These are phyloP conservation scores for Perca schrenkii DNA, from an alignment of 2,113 vertebrate species.

Conservation along the genomic window DNA sequence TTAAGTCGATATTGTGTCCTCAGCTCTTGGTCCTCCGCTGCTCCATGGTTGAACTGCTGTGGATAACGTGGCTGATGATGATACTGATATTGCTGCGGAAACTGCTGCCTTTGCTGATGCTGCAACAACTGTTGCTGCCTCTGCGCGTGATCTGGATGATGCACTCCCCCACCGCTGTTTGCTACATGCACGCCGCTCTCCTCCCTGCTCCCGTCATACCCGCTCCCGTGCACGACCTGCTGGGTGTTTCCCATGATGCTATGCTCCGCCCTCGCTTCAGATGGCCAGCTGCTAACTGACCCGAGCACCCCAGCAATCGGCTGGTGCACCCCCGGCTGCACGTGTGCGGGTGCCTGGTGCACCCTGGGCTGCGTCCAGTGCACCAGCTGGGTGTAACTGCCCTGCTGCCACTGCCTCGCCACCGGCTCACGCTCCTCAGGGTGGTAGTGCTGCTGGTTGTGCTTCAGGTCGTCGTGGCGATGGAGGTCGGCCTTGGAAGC, in stretches of 20 bases:
- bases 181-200: constrained; percentile 39
- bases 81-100: constrained; percentile 35
- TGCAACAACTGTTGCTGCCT: constrained; percentile 58
- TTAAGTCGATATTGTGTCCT: constrained; percentile 66
- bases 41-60: constrained; percentile 32
- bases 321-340: constrained; percentile 40
- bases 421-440: constrained; percentile 73
- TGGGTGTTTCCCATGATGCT: constrained; percentile 45
- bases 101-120: constrained; percentile 64
- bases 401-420: constrained; percentile 74
- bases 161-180: constrained; percentile 20
- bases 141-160: constrained; percentile 43
- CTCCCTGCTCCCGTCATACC: constrained; percentile 64
- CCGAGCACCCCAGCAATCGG: background rate
- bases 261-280: constrained; percentile 59
- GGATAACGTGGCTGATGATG: constrained; percentile 43
- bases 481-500: constrained; percentile 82
- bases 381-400: constrained; percentile 73
- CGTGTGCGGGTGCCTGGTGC: constrained; percentile 41
- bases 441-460: constrained; percentile 78
- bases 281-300: constrained; percentile 44
- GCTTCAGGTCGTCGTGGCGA: constrained; percentile 83
- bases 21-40: constrained; percentile 37
- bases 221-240: constrained; percentile 64
- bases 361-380: constrained; percentile 71